These are phyloP conservation scores for Crambe crambe DNA, from an alignment of 37 sponge, comb jelly and placozoan species.

Conservation along the genomic window DNA sequence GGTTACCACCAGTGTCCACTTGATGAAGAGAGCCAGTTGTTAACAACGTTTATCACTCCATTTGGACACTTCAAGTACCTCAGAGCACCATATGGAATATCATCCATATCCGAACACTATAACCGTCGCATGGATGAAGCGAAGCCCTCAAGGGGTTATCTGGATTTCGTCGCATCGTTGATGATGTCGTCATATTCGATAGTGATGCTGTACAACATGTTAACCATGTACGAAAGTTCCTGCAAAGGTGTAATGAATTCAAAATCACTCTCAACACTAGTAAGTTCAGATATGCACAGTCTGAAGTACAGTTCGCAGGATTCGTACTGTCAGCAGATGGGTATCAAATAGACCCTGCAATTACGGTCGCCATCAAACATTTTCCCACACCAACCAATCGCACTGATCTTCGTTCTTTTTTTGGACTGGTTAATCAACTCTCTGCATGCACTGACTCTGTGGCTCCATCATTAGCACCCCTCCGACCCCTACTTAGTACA, in stretches of 20 bases:
- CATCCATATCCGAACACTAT: conserved; percentile 48
- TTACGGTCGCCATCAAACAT: conserved; percentile 23
- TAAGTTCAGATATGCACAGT: conserved; percentile 14
- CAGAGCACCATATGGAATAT: conserved; percentile 33
- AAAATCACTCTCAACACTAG: conserved; percentile 37
- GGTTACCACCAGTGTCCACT: conserved; percentile 49
- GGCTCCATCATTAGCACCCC: conserved; percentile 17
- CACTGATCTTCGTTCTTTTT: conserved; percentile 41
- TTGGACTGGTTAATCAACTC: conserved; percentile 37
- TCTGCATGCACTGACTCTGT: conserved; percentile 4
- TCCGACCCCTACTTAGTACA: too few species aligned
- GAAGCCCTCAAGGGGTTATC: conserved; percentile 23
- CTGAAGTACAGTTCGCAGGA: conserved; percentile 24
- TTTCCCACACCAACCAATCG: conserved; percentile 36
- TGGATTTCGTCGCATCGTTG: conserved; percentile 24
- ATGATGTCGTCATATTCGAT: conserved; percentile 41
- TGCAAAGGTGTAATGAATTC: conserved; percentile 25
- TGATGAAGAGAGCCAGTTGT: conserved; percentile 29
- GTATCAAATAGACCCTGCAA: conserved; percentile 17
- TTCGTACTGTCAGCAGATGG: conserved; percentile 12
- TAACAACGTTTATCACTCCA: too few species aligned
- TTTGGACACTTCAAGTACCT: conserved; percentile 39
- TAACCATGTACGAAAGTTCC: conserved; percentile 17
- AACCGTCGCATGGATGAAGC: conserved; percentile 34
- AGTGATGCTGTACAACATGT: conserved; percentile 15